Conservation (phyloP, 2,113 vertebrate genomes). For the Notechis scutatus region DNA sequence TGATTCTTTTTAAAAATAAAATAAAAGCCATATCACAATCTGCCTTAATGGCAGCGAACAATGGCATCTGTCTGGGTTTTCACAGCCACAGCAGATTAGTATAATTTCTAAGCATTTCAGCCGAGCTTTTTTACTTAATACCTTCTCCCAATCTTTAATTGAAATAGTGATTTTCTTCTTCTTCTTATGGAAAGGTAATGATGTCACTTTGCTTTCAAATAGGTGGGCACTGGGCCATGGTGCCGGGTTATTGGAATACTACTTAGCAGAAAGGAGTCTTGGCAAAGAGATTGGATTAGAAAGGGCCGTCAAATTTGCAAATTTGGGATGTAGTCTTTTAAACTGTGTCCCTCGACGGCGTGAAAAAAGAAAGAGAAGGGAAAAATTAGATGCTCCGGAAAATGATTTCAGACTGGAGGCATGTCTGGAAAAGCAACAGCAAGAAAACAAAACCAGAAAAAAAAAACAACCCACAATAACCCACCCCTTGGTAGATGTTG, state of each 20-base stretch:
- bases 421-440: not conserved
- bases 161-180: conserved; percentile 1
- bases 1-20: not conserved
- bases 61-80: not conserved
- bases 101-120: not conserved
- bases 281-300: not conserved
- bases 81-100: not conserved
- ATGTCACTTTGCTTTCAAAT: not conserved
- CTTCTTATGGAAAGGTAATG: not conserved
- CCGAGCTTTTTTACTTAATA: not conserved
- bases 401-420: not conserved
- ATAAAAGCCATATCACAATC: not conserved
- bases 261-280: not conserved
- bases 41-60: not conserved
- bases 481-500: not conserved
- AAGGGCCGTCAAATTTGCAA: not conserved
- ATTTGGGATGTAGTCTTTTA: not conserved
- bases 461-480: fast-evolving
- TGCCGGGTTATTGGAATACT: not conserved
- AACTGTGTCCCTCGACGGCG: not conserved
- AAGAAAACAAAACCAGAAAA: not conserved
- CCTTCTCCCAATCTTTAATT: not conserved
- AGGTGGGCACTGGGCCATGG: not conserved
- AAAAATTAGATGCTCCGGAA: no score
- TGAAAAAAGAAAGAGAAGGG: not conserved